A percentile compares a stretch with the other conserved stretches of the same genome.
These are phyloP conservation scores for Doris montereyensis DNA, from an alignment of 2,888 invertebrate species.

Conservation along the genomic window DNA sequence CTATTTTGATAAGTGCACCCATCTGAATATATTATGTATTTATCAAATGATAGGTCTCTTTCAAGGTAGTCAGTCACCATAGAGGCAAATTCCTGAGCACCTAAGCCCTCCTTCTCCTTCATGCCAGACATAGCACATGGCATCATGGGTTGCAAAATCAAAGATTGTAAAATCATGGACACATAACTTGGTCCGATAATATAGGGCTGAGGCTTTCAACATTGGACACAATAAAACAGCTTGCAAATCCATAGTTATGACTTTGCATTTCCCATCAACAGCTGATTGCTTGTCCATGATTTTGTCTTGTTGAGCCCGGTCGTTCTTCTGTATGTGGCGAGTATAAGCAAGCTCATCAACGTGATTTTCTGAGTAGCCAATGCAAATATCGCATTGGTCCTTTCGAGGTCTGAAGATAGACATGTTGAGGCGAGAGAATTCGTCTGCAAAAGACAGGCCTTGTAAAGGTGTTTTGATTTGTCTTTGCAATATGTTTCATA, in stretches of 20 bases:
- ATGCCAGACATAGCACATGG: conserved; percentile 34
- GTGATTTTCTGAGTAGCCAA: too few relatives aligned
- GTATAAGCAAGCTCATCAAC: too few relatives aligned
- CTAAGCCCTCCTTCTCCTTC: conserved; percentile 23
- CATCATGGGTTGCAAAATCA: conserved; percentile 15
- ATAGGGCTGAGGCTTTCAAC: conserved; percentile 23
- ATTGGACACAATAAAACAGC: conserved; percentile 18
- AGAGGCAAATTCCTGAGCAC: conserved; percentile 25
- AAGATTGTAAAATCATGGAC: conserved; percentile 34
- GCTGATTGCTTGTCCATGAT: conserved; percentile 16
- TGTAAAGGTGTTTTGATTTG: too few relatives aligned
- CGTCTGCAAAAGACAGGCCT: too few relatives aligned
- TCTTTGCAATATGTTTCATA: too few relatives aligned
- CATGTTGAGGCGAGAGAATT: too few relatives aligned
- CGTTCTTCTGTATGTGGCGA: conserved; percentile 1
- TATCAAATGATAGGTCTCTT: neutral
- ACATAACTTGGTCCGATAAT: conserved; percentile 27
- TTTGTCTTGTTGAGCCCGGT: neutral
- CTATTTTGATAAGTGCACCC: too few relatives aligned
- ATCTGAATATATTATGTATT: conserved; percentile 41
- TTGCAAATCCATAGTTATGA: conserved; percentile 21
- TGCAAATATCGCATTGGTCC: too few relatives aligned
- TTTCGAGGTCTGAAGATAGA: too few relatives aligned
- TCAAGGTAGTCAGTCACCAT: conserved; percentile 13
- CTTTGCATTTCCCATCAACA: neutral